Evolutionary conservation across 2,797 vertebrate genomes (phyloP), one percentile per base, ranked within the genome.

Genomic region (Alcedo quadribrachys): DNA sequence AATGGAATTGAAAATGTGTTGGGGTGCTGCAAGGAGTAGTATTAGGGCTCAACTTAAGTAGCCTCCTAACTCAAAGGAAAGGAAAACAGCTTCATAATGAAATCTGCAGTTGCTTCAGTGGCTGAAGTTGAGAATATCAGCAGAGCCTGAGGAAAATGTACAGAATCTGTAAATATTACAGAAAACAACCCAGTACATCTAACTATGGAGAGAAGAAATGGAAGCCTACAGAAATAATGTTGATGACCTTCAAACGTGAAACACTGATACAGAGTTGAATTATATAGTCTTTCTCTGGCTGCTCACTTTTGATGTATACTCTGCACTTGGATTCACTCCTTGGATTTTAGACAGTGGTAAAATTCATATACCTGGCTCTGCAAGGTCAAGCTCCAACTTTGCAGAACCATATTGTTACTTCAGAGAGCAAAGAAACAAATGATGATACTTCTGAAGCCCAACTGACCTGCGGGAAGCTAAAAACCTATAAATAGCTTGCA

Each of bases 381-480:
- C 12, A 19, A 42, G 35, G 53, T 79, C 75, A 65, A 20, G 71
- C 65, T 73, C 45, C 2, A 5, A 12, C n/a, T 90, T 60, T 50
- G 57, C 71, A 76, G 51, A 67, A 42, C 66, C 15, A 2, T 20
- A 28, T 57, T 67, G 28, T 57, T 92, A 43, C 35, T 81, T 61
- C 5, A 58, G 73, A 70, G 50, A 8, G 37, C 37, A 68, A 77
- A 90, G 51, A 69, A 92, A 32, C 28, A 58, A 81, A 28, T 40
- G 8, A 22, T 35, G 11, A 19, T 78, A 32, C 32, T 75, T 86
- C 33, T 74, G 68, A 43, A 89, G 89, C 58, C 57, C 77, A 35
- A 85, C 76, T 82, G 87, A 93, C 79, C 76, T 24, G 35, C 66
- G 45, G 69, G 87, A 95, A 81, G 77, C 68, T 78, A 43, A 82